phyloP scores from a whole-genome alignment of 2,113 vertebrate species.

The Catharus bicknelli region DNA sequence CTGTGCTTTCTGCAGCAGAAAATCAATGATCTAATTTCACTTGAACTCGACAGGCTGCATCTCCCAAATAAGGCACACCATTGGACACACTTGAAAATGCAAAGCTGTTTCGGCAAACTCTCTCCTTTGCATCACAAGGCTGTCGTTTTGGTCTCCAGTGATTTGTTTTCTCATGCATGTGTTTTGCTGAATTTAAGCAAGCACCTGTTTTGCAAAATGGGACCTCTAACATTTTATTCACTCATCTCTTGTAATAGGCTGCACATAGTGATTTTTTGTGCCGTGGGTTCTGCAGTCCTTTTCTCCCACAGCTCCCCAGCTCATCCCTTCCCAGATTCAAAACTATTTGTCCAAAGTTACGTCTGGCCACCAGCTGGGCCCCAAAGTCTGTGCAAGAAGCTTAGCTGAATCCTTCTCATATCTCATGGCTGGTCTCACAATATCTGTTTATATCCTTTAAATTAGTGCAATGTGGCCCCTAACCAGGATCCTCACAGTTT shows the following conservation, averaged over 20 bases:
- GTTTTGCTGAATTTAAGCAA: background rate
- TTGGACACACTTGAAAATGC: slow-evolving; percentile 8
- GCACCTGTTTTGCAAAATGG: background rate
- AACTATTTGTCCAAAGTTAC: background rate
- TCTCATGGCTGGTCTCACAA: slow-evolving; percentile 25
- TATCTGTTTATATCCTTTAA: slow-evolving; percentile 52
- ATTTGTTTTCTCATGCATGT: slow-evolving; percentile 13
- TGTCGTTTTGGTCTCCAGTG: background rate
- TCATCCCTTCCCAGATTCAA: slow-evolving; percentile 21
- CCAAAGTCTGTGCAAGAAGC: background rate
- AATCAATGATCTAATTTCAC: slow-evolving; percentile 34
- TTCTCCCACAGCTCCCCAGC: background rate
- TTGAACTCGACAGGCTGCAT: slow-evolving; percentile 18
- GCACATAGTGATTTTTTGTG: background rate
- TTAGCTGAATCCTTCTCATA: slow-evolving; percentile 36
- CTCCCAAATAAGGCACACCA: background rate
- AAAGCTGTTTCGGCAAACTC: background rate
- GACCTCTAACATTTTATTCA: background rate
- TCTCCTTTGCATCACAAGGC: background rate
- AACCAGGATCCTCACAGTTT: slow-evolving; percentile 36
- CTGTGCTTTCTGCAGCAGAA: slow-evolving; percentile 33
- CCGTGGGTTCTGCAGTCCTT: background rate
- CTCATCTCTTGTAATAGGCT: background rate
- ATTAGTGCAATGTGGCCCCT: slow-evolving; percentile 18
- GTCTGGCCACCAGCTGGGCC: slow-evolving; percentile 60